Evolutionary conservation across 64 coral and sea anemone species (phyloP).

Genomic region (Pachyseris speciosa): DNA sequence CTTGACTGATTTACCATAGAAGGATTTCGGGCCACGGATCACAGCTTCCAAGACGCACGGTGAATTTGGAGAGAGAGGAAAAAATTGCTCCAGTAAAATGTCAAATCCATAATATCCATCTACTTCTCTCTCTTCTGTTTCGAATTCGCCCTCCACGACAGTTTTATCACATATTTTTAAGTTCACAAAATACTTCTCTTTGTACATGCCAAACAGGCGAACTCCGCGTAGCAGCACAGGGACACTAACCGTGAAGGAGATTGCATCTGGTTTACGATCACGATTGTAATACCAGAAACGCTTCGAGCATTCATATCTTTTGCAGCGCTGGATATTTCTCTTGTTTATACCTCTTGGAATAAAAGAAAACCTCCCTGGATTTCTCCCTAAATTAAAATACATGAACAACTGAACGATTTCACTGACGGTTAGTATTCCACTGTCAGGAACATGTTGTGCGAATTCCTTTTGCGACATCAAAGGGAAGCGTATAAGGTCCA

Average conservation of each 20-base stretch:
- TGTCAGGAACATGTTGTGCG: not conserved
- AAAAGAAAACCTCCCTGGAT: not conserved
- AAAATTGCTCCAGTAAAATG: not conserved
- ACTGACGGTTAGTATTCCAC: not conserved
- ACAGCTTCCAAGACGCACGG: not conserved
- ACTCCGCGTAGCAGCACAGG: not conserved
- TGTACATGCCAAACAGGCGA: not conserved
- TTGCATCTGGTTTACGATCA: not conserved
- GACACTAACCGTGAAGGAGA: not conserved
- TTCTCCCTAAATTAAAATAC: not conserved
- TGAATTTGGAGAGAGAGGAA: not conserved
- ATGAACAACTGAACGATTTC: not conserved
- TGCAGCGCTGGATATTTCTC: not conserved
- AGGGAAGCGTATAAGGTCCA: not conserved
- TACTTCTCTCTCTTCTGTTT: too few species aligned
- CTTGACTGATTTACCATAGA: not conserved
- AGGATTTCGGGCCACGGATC: not conserved
- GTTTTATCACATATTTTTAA: not conserved
- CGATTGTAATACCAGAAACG: not conserved
- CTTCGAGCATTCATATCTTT: not conserved
- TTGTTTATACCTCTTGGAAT: not conserved
- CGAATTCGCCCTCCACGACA: not conserved
- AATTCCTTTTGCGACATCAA: not conserved
- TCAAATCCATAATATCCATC: not conserved
- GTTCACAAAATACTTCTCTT: not conserved